Base-by-base conservation (phyloP, 2,797 vertebrate species). In the Acrocephalus scirpaceus region DNA sequence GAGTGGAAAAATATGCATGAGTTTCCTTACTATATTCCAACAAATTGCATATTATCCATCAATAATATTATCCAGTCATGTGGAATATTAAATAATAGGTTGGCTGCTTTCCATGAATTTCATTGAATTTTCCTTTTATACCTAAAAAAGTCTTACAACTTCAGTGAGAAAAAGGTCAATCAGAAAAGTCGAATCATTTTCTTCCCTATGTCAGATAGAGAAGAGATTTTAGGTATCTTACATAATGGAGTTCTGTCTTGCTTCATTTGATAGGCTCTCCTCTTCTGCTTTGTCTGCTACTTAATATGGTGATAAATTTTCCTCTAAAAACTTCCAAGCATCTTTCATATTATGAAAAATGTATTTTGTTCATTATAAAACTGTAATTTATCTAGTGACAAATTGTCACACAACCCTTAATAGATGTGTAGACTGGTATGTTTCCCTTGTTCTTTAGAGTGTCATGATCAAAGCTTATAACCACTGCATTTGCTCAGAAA, bases 41-140 rank as follows among this genome's bases (percentile, higher is more conserved):
- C 25, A 94, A 94, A 95, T 89, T 92, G 44, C 73, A 26, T 71
- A 89, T 94, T 95, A 89, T 92, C 57, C 69, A 69, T 92, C 70
- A 91, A 82, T 88, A 96, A 79, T 73, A 82, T 84, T 89, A 92
- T 61, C 81, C 86, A 92, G 38, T 77, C 93, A 90, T 86, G 67
- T 92, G 79, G 48, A 96, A 93, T 90, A 92, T 94, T 90, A 95
- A 93, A 90, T 88, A 96, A 91, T 73, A 88, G 38, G 64, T 95
- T 94, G 83, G 58, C 51, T 96, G 85, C 67, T 95, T 95, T 94
- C 71, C 53, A 58, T 91, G 23, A 85, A 88, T 96, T 93, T 92
- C 8, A 91, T 84, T 4, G 48, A 91, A 61, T 75, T 58, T 62
- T 88, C 38, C 45, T 94, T 90, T 93, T 84, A 61, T 58, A 48